Evolutionary conservation across 2,888 invertebrate genomes (phyloP).

Genomic region (Protophormia terraenovae): DNA sequence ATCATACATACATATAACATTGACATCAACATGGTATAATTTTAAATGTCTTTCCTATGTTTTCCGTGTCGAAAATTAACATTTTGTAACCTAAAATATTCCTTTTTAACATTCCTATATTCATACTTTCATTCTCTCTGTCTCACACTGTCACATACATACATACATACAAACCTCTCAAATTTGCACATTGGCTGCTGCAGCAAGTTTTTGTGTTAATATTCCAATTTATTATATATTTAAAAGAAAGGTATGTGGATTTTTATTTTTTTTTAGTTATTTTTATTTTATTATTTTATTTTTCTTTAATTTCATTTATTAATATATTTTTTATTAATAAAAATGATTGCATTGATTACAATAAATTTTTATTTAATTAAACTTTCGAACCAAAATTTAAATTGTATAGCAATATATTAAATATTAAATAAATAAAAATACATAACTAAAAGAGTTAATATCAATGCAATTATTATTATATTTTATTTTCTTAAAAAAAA

Average conservation of each 20-base stretch:
- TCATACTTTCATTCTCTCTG: constrained; percentile 17
- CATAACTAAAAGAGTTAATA: too few relatives aligned
- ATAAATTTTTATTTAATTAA: neutral
- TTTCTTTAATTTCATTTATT: constrained; percentile 28
- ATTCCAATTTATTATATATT: constrained; percentile 28
- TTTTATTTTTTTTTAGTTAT: constrained; percentile 50
- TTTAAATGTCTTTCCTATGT: constrained; percentile 1
- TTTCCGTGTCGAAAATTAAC: constrained; percentile 49
- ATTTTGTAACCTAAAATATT: constrained; percentile 4
- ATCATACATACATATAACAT: neutral
- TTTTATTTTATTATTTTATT: constrained; percentile 20
- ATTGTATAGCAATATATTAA: too few relatives aligned
- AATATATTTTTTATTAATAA: neutral
- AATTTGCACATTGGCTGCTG: constrained; percentile 50
- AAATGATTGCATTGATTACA: constrained; percentile 13
- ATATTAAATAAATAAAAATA: too few relatives aligned
- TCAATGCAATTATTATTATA: constrained; percentile 24
- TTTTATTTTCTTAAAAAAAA: constrained; percentile 3
- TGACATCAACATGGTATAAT: constrained; percentile 25
- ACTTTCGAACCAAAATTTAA: neutral
- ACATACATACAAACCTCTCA: too few relatives aligned
- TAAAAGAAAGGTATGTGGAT: constrained; percentile 66
- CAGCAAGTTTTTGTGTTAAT: constrained; percentile 54
- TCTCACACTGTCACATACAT: too few relatives aligned
- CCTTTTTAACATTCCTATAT: constrained; percentile 31